Percentiles rank a stretch among this genome's conserved stretches.
Conservation (phyloP, 2,888 invertebrate genomes). For the Cephonodes hylas region DNA sequence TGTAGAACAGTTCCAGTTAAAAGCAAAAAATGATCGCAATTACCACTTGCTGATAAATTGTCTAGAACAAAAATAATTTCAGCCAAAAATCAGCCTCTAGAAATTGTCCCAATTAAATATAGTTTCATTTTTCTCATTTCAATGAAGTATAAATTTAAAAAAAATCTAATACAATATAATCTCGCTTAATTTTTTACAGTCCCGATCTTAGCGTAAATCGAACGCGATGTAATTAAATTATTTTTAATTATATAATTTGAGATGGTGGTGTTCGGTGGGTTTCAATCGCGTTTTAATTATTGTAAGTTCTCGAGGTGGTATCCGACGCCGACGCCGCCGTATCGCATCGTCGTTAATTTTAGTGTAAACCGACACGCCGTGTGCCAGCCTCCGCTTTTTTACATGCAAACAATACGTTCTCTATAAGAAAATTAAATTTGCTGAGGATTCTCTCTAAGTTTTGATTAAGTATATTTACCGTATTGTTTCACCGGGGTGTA, state of each 20-base stretch:
- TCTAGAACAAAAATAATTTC: too few species aligned
- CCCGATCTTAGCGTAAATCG: slow-evolving; percentile 4
- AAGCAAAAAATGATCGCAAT: too few species aligned
- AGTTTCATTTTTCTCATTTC: too few species aligned
- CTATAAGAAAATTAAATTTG: slow-evolving; percentile 16
- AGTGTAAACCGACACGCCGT: slow-evolving; percentile 35
- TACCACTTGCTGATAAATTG: too few species aligned
- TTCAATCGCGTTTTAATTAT: slow-evolving; percentile 64
- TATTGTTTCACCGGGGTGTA: not conserved
- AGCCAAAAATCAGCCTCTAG: too few species aligned
- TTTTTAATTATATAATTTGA: slow-evolving; percentile 66
- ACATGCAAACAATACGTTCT: slow-evolving; percentile 28
- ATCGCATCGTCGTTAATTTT: slow-evolving; percentile 42
- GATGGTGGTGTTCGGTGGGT: slow-evolving; percentile 45
- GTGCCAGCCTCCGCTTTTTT: slow-evolving; percentile 22
- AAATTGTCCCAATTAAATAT: too few species aligned
- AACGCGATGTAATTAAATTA: slow-evolving; percentile 52
- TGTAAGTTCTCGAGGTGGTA: slow-evolving; percentile 48
- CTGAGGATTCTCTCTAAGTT: slow-evolving; percentile 12
- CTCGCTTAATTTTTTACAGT: not conserved
- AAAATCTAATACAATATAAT: not conserved
- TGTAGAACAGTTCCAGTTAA: too few species aligned
- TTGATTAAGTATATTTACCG: slow-evolving; percentile 2
- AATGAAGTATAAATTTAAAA: not conserved
- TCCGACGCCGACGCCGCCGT: slow-evolving; percentile 22